These are phyloP conservation scores for Malurus melanocephalus DNA, from an alignment of 2,113 vertebrate species.

Conservation along the genomic window DNA sequence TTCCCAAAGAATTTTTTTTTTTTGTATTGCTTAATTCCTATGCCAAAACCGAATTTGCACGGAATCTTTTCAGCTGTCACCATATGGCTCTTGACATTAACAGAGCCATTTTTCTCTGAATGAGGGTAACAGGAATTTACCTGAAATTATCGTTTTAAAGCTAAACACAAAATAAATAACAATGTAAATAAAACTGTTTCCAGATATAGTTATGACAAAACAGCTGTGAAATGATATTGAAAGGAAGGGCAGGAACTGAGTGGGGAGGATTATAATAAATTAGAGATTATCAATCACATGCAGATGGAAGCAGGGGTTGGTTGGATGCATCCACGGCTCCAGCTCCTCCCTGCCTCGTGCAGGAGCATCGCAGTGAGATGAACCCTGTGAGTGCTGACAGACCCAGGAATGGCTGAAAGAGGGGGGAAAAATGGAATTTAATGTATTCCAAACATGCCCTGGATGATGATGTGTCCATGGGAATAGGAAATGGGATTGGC, in stretches of 20 bases:
- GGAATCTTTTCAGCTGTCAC: neutral
- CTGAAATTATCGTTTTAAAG: neutral
- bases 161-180: neutral
- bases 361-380: neutral
- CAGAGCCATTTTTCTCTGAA: neutral
- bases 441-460: neutral
- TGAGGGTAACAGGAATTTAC: neutral
- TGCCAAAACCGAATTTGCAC: neutral
- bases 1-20: neutral
- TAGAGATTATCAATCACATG: neutral
- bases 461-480: neutral
- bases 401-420: neutral
- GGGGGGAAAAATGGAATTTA: rapidly evolving
- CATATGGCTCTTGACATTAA: neutral
- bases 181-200: neutral
- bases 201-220: neutral
- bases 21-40: neutral
- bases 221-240: neutral
- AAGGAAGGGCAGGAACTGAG: neutral
- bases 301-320: neutral
- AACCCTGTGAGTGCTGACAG: neutral
- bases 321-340: neutral
- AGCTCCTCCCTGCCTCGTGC: rapidly evolving
- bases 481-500: neutral
- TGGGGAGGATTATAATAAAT: neutral